phyloP scores from a whole-genome alignment of 1,140 invertebrate genomes.

The Bursaphelenchus mucronatus region DNA sequence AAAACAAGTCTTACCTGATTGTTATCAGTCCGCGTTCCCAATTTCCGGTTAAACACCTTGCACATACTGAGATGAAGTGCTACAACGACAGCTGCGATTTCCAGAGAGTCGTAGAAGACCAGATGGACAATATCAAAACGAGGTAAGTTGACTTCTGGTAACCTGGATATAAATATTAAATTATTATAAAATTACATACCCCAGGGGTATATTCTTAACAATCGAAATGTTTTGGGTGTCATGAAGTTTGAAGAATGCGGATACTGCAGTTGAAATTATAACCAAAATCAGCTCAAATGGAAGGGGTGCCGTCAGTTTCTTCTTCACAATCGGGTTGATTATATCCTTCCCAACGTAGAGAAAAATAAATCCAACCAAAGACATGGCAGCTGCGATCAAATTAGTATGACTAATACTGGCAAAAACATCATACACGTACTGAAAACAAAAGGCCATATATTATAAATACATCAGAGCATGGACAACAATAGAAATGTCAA shows the following conservation, averaged over 20 bases:
- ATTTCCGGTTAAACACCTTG: conserved; percentile 65
- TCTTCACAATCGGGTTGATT: conserved; percentile 32
- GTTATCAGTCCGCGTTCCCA: conserved; percentile 65
- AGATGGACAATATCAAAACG: conserved; percentile 55
- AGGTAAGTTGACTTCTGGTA: conserved; percentile 59
- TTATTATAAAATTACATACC: conserved; percentile 26
- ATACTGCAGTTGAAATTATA: conserved; percentile 41
- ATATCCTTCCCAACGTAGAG: conserved; percentile 50
- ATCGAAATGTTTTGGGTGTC: conserved; percentile 26
- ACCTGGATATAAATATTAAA: conserved; percentile 34
- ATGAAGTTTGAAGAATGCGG: conserved; percentile 33
- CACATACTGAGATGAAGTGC: conserved; percentile 67
- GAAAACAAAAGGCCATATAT: conserved; percentile 25
- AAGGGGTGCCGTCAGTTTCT: conserved; percentile 32
- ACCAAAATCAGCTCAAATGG: conserved; percentile 56
- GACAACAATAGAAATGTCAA: background rate
- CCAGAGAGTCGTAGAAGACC: conserved; percentile 61
- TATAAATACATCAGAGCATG: background rate
- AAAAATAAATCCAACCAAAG: conserved; percentile 35
- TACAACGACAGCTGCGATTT: conserved; percentile 65
- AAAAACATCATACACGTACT: conserved; percentile 43
- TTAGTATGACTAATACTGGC: conserved; percentile 34
- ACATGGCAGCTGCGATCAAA: conserved; percentile 36
- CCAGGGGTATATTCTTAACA: conserved; percentile 43
- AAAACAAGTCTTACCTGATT: conserved; percentile 63